Conservation (phyloP, 2,797 vertebrate species). For the Apogon talboti region DNA sequence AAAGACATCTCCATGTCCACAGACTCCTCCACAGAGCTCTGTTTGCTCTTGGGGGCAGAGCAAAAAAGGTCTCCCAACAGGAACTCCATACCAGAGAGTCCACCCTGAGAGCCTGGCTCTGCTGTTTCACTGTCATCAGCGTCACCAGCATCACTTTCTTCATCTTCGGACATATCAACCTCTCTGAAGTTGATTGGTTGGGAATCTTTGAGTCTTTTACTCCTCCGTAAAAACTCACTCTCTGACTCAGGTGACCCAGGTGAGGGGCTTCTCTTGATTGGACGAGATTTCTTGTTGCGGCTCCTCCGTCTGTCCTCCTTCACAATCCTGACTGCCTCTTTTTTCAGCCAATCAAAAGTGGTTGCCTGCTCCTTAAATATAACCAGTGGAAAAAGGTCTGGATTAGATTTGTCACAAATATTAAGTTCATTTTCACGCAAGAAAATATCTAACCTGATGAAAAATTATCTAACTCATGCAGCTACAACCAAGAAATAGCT, state of each 20-base stretch:
- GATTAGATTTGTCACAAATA: background rate
- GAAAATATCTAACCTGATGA: too few relatives aligned
- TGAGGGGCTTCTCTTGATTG: constrained; percentile 68
- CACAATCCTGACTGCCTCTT: constrained; percentile 76
- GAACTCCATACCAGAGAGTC: constrained; percentile 82
- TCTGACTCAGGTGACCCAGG: constrained; percentile 57
- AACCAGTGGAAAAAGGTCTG: background rate
- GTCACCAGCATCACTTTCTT: constrained; percentile 49
- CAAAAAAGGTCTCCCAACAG: constrained; percentile 82
- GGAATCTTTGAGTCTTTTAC: constrained; percentile 70
- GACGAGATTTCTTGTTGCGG: constrained; percentile 17
- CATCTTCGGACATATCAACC: constrained; percentile 10
- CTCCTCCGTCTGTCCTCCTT: constrained; percentile 54
- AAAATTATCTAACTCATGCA: too few relatives aligned
- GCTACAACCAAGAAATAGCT: too few relatives aligned
- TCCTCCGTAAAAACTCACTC: constrained; percentile 52
- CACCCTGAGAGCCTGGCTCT: constrained; percentile 50
- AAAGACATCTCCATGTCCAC: constrained; percentile 80
- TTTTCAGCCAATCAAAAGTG: constrained; percentile 79
- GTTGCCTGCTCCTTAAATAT: constrained; percentile 68
- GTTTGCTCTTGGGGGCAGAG: constrained; percentile 49
- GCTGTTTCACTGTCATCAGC: constrained; percentile 31
- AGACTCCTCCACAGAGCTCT: constrained; percentile 77
- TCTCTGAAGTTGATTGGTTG: constrained; percentile 62
- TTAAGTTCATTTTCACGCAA: background rate